Base-by-base conservation (phyloP, 2,888 invertebrate genomes). In the Noctua janthina region DNA sequence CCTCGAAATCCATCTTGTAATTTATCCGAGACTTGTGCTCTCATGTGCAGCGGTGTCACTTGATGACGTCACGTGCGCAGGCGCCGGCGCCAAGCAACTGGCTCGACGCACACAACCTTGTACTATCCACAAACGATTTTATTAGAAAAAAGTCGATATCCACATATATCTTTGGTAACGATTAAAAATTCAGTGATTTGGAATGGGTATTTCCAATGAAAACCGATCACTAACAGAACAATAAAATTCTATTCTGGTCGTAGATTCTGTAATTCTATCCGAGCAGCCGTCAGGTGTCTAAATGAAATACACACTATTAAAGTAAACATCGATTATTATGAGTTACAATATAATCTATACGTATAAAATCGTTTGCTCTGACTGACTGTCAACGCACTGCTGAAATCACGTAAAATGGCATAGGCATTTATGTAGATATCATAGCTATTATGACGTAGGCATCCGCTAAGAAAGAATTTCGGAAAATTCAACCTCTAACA, bases 41-140 rank as follows among this genome's bases (percentile, higher is more conserved):
- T 89, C 90, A 69, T 86, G 89, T 89, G 82, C 86, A 82, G 82
- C 75, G 72, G 83, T 82, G 70, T 56, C 29, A 81, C 69, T 67
- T 62, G 71, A 62, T 89, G 89, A 87, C 89, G 90, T 90, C 88
- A 90, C 66, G 15, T 68, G 79, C 71, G 20, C 88, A 89, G 87
- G 96, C 96, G 96, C 96, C 96, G 96, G 95, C 96, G 96, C 95
- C 94, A 93, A 91, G 81, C 86, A 89, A 88, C 91, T 90, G 87
- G 81, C 84, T 82, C 82, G 87, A 75, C 88, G 86, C 87, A 85
- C 75, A 87, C 90, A 91, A 87, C 91, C 92, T 92, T 93, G 92
- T 92, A 90, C 88, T 90, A 89, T 82, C 88, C 89, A 69, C 81
- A 89, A 87, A 84, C 78, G 87, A 87, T 87, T 89, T 85, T 86